Percentiles rank a stretch among this genome's conserved stretches.
Conservation (phyloP, 2,888 invertebrate species). For the Rhodophaea formosa region DNA sequence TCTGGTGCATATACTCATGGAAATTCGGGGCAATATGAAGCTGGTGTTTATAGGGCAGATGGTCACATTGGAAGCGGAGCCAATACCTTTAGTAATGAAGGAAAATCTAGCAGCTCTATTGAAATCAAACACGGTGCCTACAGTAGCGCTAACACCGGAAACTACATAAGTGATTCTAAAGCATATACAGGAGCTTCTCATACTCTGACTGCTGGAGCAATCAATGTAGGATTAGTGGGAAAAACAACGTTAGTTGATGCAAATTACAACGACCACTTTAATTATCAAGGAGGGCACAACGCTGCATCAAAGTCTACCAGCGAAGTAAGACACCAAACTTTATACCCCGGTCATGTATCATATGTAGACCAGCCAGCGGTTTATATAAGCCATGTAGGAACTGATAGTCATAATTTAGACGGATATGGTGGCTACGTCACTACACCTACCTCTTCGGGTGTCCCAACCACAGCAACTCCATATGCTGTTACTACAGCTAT, state of each 20-base stretch:
- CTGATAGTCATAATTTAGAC: conserved; percentile 57
- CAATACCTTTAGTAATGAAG: conserved; percentile 25
- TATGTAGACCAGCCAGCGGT: conserved; percentile 61
- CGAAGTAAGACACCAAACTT: conserved; percentile 39
- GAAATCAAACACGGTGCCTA: conserved; percentile 45
- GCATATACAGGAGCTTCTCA: conserved; percentile 64
- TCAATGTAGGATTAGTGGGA: conserved; percentile 74
- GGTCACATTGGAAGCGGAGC: conserved; percentile 51
- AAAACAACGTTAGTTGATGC: conserved; percentile 70
- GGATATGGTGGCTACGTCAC: conserved; percentile 61
- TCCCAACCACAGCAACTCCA: conserved; percentile 69
- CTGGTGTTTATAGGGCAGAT: conserved; percentile 55
- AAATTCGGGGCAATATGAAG: conserved; percentile 53
- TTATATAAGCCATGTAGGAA: conserved; percentile 63
- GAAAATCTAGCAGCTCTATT: conserved; percentile 26
- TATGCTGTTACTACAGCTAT: conserved; percentile 62
- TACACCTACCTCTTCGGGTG: conserved; percentile 67
- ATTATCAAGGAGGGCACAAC: conserved; percentile 41
- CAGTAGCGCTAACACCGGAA: conserved; percentile 52
- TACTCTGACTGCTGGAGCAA: conserved; percentile 69
- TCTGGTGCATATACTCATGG: conserved; percentile 50
- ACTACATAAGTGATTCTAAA: conserved; percentile 56
- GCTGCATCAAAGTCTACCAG: conserved; percentile 34
- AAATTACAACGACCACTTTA: conserved; percentile 50
- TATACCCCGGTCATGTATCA: conserved; percentile 51